Base-by-base conservation (phyloP, 1,140 invertebrate species). In the Araneus ventricosus region DNA sequence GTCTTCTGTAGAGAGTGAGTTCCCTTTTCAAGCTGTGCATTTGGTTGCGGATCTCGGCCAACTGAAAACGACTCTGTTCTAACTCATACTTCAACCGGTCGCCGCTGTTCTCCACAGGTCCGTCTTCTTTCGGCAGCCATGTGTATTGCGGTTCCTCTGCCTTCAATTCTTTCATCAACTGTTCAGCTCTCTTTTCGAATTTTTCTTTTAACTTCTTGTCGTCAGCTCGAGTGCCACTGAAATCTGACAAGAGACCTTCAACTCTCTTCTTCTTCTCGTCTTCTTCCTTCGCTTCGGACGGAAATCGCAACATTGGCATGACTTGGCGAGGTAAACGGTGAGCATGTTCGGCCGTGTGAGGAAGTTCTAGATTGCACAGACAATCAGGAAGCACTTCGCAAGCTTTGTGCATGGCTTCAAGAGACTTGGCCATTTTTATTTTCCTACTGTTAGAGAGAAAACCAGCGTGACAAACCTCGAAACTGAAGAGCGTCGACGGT, bases 11-110 rank as follows among this genome's bases (percentile, higher is more conserved):
- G 4, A 80, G 45, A 7, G 24, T 34, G 1, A 91, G 34, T 1
- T 91, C 90, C 45, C n/a, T 84, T 30, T 85, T 91, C 59, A 91
- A 30, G 22, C 57, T 84, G 57, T 91, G 90, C 37, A 91, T 34
- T 34, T 91, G 90, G 22, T 91, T 91, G 10, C 90, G 80, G 6
- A 61, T 37, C 6, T 91, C 90, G 6, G 90, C 79, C 52, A 91
- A 37, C n/a, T 85, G 80, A 24, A 85, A 91, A 6, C 90, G 79
- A 59, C 90, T 91, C 10, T 91, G 90, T 20, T 91, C 80, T 4
- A 91, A 37, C 10, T 91, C 45, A 7, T 67, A 85, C 30, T 91
- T 91, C 10, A 91, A 61, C 22, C 79, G 22, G 6, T 39, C 61
- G 2, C 80, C 80, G 14, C 61, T 70, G 1, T 85, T 59, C 10